phyloP scores from a whole-genome alignment of 37 sponge, comb jelly and placozoan genomes.

The Aphrocallistes beatrix region DNA sequence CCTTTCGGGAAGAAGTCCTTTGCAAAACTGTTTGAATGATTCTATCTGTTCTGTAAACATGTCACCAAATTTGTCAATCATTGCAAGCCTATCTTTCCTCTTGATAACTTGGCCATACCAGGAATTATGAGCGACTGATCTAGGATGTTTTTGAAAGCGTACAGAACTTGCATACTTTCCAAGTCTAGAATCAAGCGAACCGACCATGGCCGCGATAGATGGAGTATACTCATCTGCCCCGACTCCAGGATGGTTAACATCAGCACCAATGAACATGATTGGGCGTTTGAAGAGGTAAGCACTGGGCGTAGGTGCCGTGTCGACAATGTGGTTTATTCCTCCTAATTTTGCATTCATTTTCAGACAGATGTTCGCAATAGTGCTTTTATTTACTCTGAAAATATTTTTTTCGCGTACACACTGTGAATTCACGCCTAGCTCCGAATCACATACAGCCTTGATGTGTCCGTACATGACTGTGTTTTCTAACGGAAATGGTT shows the following conservation, averaged over 20 bases:
- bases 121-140: background rate
- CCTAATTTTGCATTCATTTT: constrained; percentile 69
- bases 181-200: background rate
- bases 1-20: constrained; percentile 34
- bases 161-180: background rate
- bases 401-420: constrained; percentile 47
- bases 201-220: constrained; percentile 46
- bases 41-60: constrained; percentile 41
- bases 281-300: constrained; percentile 20
- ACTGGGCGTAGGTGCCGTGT: background rate
- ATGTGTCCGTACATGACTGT: constrained; percentile 21
- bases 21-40: constrained; percentile 28
- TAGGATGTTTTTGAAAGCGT: constrained; percentile 10
- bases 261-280: constrained; percentile 67
- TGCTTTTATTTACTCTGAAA: constrained; percentile 30
- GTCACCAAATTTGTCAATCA: constrained; percentile 30
- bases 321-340: constrained; percentile 45
- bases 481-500: background rate
- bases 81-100: constrained; percentile 18
- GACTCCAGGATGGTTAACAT: constrained; percentile 57
- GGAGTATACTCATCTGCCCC: constrained; percentile 34
- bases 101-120: background rate
- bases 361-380: constrained; percentile 45
- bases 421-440: constrained; percentile 36
- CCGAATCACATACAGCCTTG: constrained; percentile 46